Base-by-base conservation (phyloP, 2,113 vertebrate genomes). In the Anas platyrhynchos region DNA sequence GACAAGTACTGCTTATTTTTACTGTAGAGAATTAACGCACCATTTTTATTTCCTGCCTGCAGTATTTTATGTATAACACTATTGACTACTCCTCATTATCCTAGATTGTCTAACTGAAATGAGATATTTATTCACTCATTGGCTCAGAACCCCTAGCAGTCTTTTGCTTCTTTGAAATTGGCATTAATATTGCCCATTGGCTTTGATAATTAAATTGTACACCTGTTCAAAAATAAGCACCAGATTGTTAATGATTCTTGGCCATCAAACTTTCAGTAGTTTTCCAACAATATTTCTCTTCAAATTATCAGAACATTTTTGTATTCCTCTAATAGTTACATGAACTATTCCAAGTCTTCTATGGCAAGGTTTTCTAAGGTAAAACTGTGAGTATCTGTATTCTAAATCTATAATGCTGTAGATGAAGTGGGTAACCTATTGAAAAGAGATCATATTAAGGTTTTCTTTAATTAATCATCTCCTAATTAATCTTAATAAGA, bases 161-260 rank as follows among this genome's bases (percentile, higher is more conserved):
- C 68, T 92, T 97, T 94, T 82, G 21, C 52, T 92, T 91, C 79
- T 78, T 79, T 59, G 62, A 94, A 97, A 94, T 66, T 96, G 93
- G 90, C 95, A 90, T 86, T 93, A 90, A 87, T 94, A 85, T 92
- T 93, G 84, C 91, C 91, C 88, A 87, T 88, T 97, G 96, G 94
- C 94, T 97, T 96, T 96, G 88, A 94, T 97, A 94, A 97, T 95
- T 96, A 95, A 96, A 97, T 93, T 97, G 93, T 95, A 97, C 96
- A 97, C 95, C 96, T 97, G 96, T 93, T 96, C 90, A 96, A 93
- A 94, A 96, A 97, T 94, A 97, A 96, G 94, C 90, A 96, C 91
- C 96, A 97, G 97, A 97, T 97, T 97, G 95, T 96, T 97, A 97
- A 97, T 95, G 96, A 88, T 95, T 97, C 79, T 96, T 97, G 94